Percentiles rank a stretch among this genome's conserved stretches.
phyloP scores from a whole-genome alignment of 2,797 vertebrate genomes.

The Gallinago stenura region DNA sequence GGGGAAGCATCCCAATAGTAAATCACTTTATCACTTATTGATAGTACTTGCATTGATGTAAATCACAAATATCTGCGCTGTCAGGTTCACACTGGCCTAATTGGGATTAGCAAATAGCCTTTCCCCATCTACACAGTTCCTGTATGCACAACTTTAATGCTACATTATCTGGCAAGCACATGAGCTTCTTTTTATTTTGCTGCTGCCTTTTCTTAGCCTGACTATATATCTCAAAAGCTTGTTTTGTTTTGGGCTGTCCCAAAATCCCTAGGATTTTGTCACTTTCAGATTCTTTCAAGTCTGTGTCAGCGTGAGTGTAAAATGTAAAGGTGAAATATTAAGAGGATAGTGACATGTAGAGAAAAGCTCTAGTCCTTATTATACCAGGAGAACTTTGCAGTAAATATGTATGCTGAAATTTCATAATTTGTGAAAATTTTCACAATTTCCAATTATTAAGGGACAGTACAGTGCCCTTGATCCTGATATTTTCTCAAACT shows the following conservation, averaged over 20 bases:
- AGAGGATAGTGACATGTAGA: neutral
- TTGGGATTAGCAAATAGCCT: neutral
- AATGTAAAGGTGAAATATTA: too few species aligned
- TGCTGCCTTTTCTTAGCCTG: neutral
- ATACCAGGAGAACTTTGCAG: neutral
- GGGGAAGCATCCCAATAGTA: neutral
- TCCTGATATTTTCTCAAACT: neutral
- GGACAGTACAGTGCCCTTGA: neutral
- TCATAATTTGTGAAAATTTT: neutral
- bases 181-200: neutral
- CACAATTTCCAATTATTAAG: neutral
- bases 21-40: neutral
- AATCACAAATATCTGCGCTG: neutral
- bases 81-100: neutral
- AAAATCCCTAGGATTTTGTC: neutral
- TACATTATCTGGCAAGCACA: neutral
- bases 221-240: neutral
- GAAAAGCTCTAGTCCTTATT: neutral
- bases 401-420: neutral
- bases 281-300: neutral
- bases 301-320: neutral
- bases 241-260: neutral
- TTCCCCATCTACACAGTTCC: neutral
- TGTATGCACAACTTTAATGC: neutral
- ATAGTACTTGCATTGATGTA: neutral